phyloP scores from a whole-genome alignment of 2,797 vertebrate species.

The Morelia viridis region DNA sequence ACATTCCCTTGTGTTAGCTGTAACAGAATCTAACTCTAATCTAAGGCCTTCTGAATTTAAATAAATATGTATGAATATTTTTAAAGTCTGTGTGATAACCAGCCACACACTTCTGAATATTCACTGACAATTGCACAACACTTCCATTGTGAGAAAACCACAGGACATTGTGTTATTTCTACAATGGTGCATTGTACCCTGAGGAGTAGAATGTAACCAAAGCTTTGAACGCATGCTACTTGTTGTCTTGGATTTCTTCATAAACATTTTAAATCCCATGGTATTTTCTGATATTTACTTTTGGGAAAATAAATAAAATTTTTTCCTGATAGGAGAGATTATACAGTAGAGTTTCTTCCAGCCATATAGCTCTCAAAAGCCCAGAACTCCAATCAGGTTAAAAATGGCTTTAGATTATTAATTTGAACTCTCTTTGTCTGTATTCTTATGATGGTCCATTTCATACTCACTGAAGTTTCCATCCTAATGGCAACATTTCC shows the following conservation, averaged over 20 bases:
- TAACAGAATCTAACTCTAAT: neutral
- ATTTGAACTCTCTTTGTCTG: neutral
- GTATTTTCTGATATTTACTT: neutral
- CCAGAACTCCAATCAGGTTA: neutral
- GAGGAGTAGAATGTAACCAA: constrained; percentile 23
- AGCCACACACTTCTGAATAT: constrained; percentile 17
- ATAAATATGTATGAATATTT: constrained; percentile 17
- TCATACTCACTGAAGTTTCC: neutral
- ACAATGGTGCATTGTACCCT: constrained; percentile 33
- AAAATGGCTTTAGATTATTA: neutral
- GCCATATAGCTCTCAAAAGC: neutral
- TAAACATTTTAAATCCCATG: neutral
- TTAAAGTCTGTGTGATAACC: constrained; percentile 1
- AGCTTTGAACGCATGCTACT: constrained; percentile 1
- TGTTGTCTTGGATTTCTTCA: constrained; percentile 20
- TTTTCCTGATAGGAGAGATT: neutral
- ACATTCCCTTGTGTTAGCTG: neutral
- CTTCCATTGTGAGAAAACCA: constrained; percentile 20
- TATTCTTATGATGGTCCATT: neutral
- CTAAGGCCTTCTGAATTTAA: neutral
- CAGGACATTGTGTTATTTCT: constrained; percentile 19
- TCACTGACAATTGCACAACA: constrained; percentile 14
- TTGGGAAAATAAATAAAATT: neutral
- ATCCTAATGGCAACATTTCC: neutral
- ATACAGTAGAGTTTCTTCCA: neutral